Conservation (phyloP, 2,113 vertebrate species). For the Upupa epops region DNA sequence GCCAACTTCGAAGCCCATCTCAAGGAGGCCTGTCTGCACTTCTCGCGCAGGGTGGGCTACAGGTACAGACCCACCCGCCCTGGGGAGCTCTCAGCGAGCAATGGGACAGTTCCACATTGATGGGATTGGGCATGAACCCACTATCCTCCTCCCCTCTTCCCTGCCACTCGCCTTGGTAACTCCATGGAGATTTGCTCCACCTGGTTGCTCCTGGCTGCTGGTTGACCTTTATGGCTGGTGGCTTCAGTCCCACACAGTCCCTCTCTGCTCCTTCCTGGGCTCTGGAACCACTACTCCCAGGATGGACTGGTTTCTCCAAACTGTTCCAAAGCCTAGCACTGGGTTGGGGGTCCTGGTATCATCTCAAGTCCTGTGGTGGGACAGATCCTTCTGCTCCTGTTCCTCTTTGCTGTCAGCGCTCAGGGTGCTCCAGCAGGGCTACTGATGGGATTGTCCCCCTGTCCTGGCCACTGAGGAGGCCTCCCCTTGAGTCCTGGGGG, state of each 20-base stretch:
- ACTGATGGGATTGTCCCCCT: too few relatives aligned
- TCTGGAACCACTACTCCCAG: background rate
- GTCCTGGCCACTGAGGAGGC: too few relatives aligned
- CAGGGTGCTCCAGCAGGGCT: too few relatives aligned
- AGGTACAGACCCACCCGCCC: slow-evolving; percentile 70
- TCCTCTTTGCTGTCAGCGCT: background rate
- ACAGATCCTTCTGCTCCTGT: fast-evolving
- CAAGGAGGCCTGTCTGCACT: slow-evolving; percentile 88
- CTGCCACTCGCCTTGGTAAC: too few relatives aligned
- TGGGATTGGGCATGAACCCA: too few relatives aligned
- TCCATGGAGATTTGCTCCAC: background rate
- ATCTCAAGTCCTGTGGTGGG: fast-evolving
- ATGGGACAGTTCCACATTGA: background rate
- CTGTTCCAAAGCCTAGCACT: background rate
- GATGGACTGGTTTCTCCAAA: background rate
- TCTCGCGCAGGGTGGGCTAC: slow-evolving; percentile 92
- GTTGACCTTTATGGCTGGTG: background rate
- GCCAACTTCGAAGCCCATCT: slow-evolving; percentile 83
- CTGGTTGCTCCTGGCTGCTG: background rate
- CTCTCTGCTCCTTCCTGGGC: background rate
- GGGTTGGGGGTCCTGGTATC: background rate
- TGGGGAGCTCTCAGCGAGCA: fast-evolving
- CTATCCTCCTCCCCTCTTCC: fast-evolving
- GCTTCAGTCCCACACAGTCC: fast-evolving
- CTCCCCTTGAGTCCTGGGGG: too few relatives aligned